Percentiles rank a stretch among this genome's conserved stretches.
phyloP scores from a whole-genome alignment of 2,797 vertebrate species.

The Neosalanx taihuensis region DNA sequence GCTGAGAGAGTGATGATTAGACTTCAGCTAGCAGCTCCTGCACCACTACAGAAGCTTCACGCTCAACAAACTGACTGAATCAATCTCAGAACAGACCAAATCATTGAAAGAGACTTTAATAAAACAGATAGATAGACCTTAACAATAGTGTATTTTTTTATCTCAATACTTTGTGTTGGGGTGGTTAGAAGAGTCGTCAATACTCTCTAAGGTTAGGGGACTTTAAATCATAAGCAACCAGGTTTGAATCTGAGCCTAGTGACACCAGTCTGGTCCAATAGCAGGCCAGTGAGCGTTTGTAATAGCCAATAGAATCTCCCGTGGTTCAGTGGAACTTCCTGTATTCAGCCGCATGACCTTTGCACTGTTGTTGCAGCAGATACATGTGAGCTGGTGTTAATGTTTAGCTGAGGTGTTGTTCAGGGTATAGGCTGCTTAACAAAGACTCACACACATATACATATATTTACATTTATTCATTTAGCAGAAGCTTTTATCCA shows the following conservation, averaged over 20 bases:
- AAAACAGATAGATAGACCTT: too few relatives aligned
- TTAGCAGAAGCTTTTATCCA: too few relatives aligned
- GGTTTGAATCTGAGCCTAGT: neutral
- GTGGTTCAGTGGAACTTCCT: neutral
- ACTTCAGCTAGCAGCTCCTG: too few relatives aligned
- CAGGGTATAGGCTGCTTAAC: neutral
- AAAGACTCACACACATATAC: neutral
- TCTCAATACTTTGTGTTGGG: too few relatives aligned
- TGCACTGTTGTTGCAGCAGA: neutral
- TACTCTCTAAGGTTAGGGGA: too few relatives aligned
- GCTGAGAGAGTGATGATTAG: neutral
- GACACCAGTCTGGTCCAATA: neutral
- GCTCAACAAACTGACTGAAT: neutral
- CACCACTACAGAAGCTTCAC: too few relatives aligned
- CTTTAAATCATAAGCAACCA: neutral
- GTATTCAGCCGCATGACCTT: neutral
- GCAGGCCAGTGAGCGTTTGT: neutral
- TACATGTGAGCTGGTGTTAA: constrained; percentile 38
- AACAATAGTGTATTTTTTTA: too few relatives aligned
- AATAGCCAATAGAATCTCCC: neutral
- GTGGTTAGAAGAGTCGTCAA: too few relatives aligned
- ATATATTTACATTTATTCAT: too few relatives aligned
- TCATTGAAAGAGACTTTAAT: neutral
- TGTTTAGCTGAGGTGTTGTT: constrained; percentile 25
- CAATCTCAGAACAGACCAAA: neutral